Evolutionary conservation across 2,888 invertebrate species (phyloP).

Genomic region (Eupithecia dodoneata): DNA sequence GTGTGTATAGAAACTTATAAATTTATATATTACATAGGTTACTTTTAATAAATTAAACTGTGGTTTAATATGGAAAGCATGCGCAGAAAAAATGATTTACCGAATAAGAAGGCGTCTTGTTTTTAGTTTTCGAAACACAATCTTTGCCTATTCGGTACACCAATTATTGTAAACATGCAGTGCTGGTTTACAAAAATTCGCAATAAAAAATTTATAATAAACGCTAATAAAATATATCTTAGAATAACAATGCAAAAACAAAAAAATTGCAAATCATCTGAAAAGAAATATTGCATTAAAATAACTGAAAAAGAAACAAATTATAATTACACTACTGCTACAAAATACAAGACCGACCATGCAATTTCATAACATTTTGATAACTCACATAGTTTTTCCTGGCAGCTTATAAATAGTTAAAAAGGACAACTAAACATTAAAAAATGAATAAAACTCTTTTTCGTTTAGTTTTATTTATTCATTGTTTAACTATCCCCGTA

Average conservation of each 20-base stretch:
- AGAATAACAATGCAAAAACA: slow-evolving; percentile 12
- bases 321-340: background rate
- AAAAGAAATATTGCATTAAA: slow-evolving; percentile 30
- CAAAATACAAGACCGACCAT: slow-evolving; percentile 35
- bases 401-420: slow-evolving; percentile 55
- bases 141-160: too few species aligned
- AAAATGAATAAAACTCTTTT: slow-evolving; percentile 42
- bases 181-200: background rate
- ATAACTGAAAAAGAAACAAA: slow-evolving; percentile 35
- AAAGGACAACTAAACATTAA: slow-evolving; percentile 15
- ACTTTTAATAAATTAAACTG: background rate
- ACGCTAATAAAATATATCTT: background rate
- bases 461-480: slow-evolving; percentile 69
- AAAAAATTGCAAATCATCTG: slow-evolving; percentile 34
- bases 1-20: background rate
- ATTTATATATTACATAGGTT: background rate
- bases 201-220: too few species aligned
- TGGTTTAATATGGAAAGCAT: background rate
- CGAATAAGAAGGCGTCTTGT: background rate
- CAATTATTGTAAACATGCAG: background rate
- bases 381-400: slow-evolving; percentile 68
- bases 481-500: slow-evolving; percentile 77
- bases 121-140: background rate
- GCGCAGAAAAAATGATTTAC: background rate
- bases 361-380: slow-evolving; percentile 29